A percentile compares a stretch with the other conserved stretches of the same genome.
Conservation (phyloP, 1,140 invertebrate species). For the Ylistrum balloti region DNA sequence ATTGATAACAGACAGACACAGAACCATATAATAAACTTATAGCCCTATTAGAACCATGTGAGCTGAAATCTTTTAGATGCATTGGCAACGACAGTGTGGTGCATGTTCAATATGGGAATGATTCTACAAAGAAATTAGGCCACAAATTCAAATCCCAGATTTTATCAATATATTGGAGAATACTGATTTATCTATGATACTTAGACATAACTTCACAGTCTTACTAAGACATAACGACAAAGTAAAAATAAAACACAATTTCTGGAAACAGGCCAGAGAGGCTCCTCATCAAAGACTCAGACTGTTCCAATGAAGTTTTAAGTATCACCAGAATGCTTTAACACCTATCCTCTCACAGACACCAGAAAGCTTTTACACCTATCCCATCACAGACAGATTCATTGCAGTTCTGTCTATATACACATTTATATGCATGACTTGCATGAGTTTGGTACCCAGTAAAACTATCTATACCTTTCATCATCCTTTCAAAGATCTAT, state of each 20-base stretch:
- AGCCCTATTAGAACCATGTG: not conserved
- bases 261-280: not conserved
- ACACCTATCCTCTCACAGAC: not conserved
- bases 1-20: not conserved
- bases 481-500: not conserved
- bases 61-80: not conserved
- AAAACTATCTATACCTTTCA: not conserved
- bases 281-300: not conserved
- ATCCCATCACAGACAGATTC: not conserved
- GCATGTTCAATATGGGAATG: too few species aligned
- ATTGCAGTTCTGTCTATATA: not conserved
- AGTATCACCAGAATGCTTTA: not conserved
- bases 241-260: conserved; percentile 2
- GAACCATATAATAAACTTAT: not conserved
- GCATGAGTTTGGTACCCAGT: not conserved
- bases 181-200: conserved; percentile 13
- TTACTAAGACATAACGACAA: not conserved
- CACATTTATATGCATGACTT: not conserved
- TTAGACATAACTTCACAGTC: conserved; percentile 12
- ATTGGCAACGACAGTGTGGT: too few species aligned
- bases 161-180: not conserved
- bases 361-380: not conserved
- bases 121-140: too few species aligned
- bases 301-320: not conserved
- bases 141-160: not conserved